Percentiles rank a stretch among this genome's conserved stretches.
These are phyloP conservation scores for Oreochromis aureus DNA, from an alignment of 2,113 vertebrate genomes.

Conservation along the genomic window DNA sequence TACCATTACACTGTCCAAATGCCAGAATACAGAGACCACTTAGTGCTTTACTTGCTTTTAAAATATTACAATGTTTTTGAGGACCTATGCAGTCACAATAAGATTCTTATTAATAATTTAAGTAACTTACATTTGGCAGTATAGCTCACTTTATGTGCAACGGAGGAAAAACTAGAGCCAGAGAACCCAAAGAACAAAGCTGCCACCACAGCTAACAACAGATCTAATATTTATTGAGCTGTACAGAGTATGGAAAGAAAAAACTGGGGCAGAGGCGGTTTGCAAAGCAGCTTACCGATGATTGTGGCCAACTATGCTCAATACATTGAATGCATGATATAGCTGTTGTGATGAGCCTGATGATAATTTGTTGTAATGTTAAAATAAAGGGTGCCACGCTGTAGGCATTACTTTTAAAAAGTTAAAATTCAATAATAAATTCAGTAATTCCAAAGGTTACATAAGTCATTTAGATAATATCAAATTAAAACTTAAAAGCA, in stretches of 20 bases:
- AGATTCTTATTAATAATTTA: not conserved
- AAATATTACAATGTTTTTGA: not conserved
- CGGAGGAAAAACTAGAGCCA: not conserved
- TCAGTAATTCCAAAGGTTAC: not conserved
- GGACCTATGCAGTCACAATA: not conserved
- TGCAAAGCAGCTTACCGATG: not conserved
- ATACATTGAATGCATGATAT: not conserved
- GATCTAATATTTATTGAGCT: not conserved
- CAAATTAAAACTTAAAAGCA: not conserved
- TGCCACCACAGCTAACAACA: not conserved
- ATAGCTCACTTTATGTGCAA: not conserved
- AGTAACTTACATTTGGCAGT: not conserved
- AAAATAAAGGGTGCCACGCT: accelerated
- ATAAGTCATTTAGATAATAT: not conserved
- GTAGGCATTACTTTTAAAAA: not conserved
- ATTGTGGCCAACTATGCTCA: not conserved
- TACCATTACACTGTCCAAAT: not conserved
- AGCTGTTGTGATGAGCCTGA: not conserved
- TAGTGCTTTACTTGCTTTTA: not conserved
- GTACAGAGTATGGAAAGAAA: not conserved
- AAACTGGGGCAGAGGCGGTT: not conserved
- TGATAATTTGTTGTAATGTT: not conserved
- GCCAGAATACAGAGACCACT: not conserved
- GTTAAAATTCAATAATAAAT: not conserved
- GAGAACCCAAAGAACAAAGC: not conserved